Base-by-base conservation (phyloP, 2,888 invertebrate species). In the Entomobrya proxima region DNA sequence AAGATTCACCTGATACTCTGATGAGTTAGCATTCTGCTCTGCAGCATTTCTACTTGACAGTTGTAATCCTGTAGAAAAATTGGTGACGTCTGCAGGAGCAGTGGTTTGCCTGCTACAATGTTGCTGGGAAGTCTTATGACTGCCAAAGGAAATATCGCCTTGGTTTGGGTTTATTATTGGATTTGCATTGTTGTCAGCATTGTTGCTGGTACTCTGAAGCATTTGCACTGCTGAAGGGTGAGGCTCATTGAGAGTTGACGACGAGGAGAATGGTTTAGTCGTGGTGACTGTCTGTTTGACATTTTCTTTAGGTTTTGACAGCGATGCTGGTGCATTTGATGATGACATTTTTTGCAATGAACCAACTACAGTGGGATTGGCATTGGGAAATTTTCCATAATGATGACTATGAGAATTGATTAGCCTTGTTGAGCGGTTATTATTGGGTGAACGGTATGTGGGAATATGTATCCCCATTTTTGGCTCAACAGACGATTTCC, bases 381-480 rank as follows among this genome's bases (percentile, higher is more conserved):
- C 69, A 61, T 74, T 85, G 85, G 85, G 80, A 85, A 85, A 13
- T 86, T 81, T 86, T 81, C 86, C 86, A 86, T 80, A 75, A 82
- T 83, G 83, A 15, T 82, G 82, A 47, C 76, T 47, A 64, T 75
- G 82, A 37, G 77, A 47, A 76, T 50, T 86, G 80, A 86, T 72
- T 77, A 76, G 58, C 47, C 52, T 5, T 76, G 35, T 75, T 47
- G 74, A 40, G n/a, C n/a, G n/a, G n/a, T n/a, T n/a, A n/a, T n/a
- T n/a, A 69, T 85, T 79, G 69, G 86, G 81, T 58, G 86, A 81
- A 69, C 86, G 86, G 32, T 76, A 86, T 32, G 86, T 86, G 58
- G 86, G 86, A 55, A 86, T 86, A 18, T 81, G 58, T 67, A 85
- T 47, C 32, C 72, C 75, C 86, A 77, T 86, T 86, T 80, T 58